Base-by-base conservation (phyloP, 1,140 invertebrate genomes). In the Leptinotarsa lineolata region DNA sequence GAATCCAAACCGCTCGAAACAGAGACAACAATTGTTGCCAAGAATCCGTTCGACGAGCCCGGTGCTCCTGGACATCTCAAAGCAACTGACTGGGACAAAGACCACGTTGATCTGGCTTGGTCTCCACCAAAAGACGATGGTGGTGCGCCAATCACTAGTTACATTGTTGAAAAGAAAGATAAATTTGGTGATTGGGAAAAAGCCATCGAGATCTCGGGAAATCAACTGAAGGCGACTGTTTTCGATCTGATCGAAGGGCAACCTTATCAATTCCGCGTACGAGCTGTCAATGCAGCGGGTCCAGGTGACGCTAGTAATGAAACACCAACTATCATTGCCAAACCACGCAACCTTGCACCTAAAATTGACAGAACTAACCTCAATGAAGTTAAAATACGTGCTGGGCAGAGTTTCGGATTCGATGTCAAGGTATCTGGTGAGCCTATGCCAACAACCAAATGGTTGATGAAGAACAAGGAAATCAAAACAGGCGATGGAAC, bases 1-100 rank as follows among this genome's bases (percentile, higher is more conserved):
- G 95, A 98, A 86, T 98, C 97, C 2, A 95, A 95, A 80, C 96
- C 97, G 18, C 86, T 99, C n/a, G 91, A 91, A 76, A 92, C 95
- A 0, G 92, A 95, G 45, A 89, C 93, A 82, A 87, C 93, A 15
- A 96, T 99, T 65, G 86, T 94, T 80, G 97, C 97, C 20, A 99
- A 99, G 87, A 97, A 98, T 93, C 96, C 97, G 72, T 99, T 93
- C 83, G 93, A 97, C 82, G 94, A 97, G 85, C 97, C 98, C 73
- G 95, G 94, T 72, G 94, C 95, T 79, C 97, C 96, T 15, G 93
- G 93, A 71, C 92, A 96, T 79, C 90, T 98, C 8, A 91, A 93
- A 82, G 93, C 97, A 30, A 93, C 94, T 0, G 97, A 99, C 83
- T 99, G 96, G 94, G 96, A 98, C 86, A 96, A 96, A 79, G 94